Evolutionary conservation across 1,140 invertebrate genomes (phyloP).

Genomic region (Hydropsyche tenuis): DNA sequence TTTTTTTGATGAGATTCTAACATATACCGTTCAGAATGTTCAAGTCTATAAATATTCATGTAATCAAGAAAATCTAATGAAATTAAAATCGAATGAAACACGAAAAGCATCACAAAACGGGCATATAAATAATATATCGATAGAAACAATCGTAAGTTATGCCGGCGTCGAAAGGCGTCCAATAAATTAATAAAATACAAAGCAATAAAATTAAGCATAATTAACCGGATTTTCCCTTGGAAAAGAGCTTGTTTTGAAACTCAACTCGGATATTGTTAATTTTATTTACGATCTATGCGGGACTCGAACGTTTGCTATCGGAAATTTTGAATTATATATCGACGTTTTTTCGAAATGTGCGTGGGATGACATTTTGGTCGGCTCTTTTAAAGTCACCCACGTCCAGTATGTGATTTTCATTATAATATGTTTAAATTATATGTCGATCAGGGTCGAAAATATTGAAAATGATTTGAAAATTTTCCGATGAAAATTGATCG

Average conservation of each 20-base stretch:
- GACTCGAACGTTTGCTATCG: neutral
- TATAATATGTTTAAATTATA: too few species aligned
- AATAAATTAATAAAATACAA: neutral
- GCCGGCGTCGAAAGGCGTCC: neutral
- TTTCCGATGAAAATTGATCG: too few species aligned
- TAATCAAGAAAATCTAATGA: too few species aligned
- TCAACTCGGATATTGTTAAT: neutral
- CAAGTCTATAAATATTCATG: too few species aligned
- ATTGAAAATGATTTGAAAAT: too few species aligned
- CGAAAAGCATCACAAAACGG: too few species aligned
- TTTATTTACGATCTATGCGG: slow-evolving; percentile 8
- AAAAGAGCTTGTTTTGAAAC: neutral
- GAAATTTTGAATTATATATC: neutral
- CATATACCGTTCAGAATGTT: too few species aligned
- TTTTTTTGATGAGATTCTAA: too few species aligned
- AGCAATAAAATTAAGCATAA: slow-evolving; percentile 4
- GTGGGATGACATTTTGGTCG: slow-evolving; percentile 9
- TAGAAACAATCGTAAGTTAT: neutral
- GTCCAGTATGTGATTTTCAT: too few species aligned
- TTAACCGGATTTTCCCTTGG: slow-evolving; percentile 8
- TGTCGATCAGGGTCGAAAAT: neutral
- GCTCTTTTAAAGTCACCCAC: neutral
- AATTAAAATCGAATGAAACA: too few species aligned
- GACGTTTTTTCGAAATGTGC: neutral
- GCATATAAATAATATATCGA: too few species aligned